Evolutionary conservation across 1,140 invertebrate species (phyloP).

Genomic region (Drosophila pallidifrons): DNA sequence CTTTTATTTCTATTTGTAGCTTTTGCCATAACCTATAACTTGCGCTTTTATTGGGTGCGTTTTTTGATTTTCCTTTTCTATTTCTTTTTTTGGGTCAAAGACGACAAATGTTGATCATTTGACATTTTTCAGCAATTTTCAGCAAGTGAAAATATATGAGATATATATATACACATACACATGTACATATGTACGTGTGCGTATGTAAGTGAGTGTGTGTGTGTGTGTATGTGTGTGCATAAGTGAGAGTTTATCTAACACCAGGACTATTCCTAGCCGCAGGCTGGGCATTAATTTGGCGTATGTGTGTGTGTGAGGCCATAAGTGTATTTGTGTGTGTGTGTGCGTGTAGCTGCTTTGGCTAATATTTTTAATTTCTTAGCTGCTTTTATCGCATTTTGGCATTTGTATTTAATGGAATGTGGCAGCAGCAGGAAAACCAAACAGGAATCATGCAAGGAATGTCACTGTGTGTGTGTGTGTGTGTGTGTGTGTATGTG

Average conservation of each 20-base stretch:
- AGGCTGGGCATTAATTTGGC: conserved; percentile 17
- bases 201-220: neutral
- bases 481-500: neutral
- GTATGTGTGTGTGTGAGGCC: neutral
- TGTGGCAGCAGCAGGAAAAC: conserved; percentile 51
- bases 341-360: conserved; percentile 33
- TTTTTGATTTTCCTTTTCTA: conserved; percentile 12
- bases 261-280: conserved; percentile 20
- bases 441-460: conserved; percentile 53
- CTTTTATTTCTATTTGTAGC: neutral
- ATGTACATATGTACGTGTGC: neutral
- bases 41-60: conserved; percentile 30
- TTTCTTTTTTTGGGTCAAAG: conserved; percentile 34
- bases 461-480: conserved; percentile 41
- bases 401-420: conserved; percentile 70
- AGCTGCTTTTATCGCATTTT: conserved; percentile 65
- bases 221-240: neutral
- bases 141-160: conserved; percentile 14
- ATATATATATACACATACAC: conserved; percentile 8
- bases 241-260: conserved; percentile 12
- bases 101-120: conserved; percentile 52
- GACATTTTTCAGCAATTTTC: conserved; percentile 63
- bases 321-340: neutral
- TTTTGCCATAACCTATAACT: conserved; percentile 12
- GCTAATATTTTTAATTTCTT: conserved; percentile 71